Percentiles rank a stretch among this genome's conserved stretches.
Conservation (phyloP, 2,888 invertebrate species). For the Ommatoiulus sabulosus region DNA sequence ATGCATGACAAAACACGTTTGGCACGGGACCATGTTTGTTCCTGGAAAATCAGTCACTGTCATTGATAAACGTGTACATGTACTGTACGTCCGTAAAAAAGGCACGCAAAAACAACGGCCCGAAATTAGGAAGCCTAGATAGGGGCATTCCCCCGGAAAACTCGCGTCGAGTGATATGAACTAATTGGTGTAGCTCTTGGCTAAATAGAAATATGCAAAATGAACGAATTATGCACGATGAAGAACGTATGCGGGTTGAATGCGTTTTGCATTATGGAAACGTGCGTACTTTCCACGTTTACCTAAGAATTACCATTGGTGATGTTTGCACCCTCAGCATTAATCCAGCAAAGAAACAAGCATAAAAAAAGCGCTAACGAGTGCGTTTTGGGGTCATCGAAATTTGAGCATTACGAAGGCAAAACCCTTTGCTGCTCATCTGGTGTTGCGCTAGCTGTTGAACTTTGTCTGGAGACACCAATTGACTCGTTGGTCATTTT, state of each 20-base stretch:
- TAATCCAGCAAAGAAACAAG: neutral
- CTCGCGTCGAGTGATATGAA: neutral
- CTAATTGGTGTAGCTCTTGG: slow-evolving; percentile 16
- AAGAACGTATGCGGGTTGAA: neutral
- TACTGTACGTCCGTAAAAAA: neutral
- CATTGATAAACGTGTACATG: neutral
- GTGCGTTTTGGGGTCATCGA: neutral
- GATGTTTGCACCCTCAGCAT: neutral
- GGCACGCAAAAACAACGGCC: neutral
- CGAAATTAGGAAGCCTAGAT: neutral
- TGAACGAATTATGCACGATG: neutral
- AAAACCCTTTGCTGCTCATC: neutral
- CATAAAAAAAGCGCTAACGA: neutral
- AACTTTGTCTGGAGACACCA: too few species aligned
- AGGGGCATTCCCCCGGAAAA: neutral
- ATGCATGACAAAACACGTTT: neutral
- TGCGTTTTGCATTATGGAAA: neutral
- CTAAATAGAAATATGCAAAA: slow-evolving; percentile 1
- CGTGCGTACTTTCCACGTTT: neutral
- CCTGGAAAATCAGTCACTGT: slow-evolving; percentile 1
- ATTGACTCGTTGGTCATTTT: too few species aligned
- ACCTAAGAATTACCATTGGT: neutral
- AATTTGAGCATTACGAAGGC: neutral
- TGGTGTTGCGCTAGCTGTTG: neutral
- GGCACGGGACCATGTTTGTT: neutral